phyloP scores from a whole-genome alignment of 2,113 vertebrate species.

The Elanus axillaris region DNA sequence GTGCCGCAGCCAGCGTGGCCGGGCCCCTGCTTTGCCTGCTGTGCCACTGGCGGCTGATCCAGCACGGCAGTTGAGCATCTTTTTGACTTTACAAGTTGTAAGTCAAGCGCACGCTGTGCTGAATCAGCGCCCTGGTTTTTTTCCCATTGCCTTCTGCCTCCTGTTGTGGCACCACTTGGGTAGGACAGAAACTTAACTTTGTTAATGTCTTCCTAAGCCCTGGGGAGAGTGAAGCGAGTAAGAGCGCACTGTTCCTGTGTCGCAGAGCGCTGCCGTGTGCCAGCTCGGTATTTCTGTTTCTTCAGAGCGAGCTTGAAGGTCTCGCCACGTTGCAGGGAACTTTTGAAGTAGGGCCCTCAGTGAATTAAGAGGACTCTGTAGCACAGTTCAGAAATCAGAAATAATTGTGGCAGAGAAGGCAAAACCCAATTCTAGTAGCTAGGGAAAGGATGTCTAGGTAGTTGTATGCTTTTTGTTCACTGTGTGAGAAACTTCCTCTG shows the following conservation, averaged over 20 bases:
- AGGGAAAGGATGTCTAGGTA: neutral
- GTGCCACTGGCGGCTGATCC: neutral
- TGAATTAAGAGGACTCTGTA: neutral
- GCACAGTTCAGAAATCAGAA: neutral
- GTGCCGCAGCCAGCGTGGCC: fast-evolving
- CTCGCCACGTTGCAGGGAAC: neutral
- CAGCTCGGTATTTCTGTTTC: neutral
- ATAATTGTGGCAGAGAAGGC: neutral
- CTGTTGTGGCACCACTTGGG: neutral
- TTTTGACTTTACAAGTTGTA: neutral
- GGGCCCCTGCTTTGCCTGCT: neutral
- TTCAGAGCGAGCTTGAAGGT: neutral
- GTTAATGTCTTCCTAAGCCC: neutral
- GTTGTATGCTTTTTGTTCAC: neutral
- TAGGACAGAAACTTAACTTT: neutral
- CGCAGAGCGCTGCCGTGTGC: neutral
- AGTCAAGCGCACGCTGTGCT: neutral
- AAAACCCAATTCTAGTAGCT: neutral
- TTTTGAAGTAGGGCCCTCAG: neutral
- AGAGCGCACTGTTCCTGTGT: fast-evolving
- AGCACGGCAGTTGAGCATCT: neutral
- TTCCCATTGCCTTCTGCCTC: neutral
- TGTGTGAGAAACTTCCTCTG: neutral
- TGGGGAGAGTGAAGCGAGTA: fast-evolving
- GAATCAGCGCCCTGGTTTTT: neutral